Percentiles rank a stretch among this genome's conserved stretches.
phyloP scores from a whole-genome alignment of 2,113 vertebrate genomes.

The Lagenorhynchus albirostris region DNA sequence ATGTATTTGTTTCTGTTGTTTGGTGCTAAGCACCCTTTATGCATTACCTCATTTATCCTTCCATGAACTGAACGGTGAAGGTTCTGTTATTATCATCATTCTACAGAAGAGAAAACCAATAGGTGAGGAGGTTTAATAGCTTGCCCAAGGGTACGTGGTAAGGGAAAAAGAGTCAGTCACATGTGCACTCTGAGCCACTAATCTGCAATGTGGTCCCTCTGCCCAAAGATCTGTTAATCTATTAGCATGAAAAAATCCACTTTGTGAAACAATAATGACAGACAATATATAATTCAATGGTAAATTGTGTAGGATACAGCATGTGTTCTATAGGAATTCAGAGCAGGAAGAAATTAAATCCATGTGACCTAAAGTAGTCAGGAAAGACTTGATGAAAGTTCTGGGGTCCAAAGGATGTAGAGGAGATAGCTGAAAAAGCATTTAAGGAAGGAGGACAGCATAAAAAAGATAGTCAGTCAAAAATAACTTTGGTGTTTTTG shows the following conservation, averaged over 20 bases:
- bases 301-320: background rate
- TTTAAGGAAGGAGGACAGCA: background rate
- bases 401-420: background rate
- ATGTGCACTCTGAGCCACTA: background rate
- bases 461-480: background rate
- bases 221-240: background rate
- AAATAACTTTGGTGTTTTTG: conserved; percentile 11
- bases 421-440: background rate
- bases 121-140: background rate
- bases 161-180: background rate
- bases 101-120: background rate
- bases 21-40: background rate
- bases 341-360: background rate
- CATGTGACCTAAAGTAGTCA: background rate
- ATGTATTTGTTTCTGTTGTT: too few relatives aligned
- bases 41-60: background rate
- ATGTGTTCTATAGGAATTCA: background rate
- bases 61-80: background rate
- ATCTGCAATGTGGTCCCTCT: background rate
- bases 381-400: background rate
- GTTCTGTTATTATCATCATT: background rate
- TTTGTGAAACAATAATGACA: background rate
- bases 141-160: background rate
- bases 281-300: background rate
- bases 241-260: background rate